Evolutionary conservation across 2,888 invertebrate species (phyloP).

Genomic region (Crossocerus cetratus): DNA sequence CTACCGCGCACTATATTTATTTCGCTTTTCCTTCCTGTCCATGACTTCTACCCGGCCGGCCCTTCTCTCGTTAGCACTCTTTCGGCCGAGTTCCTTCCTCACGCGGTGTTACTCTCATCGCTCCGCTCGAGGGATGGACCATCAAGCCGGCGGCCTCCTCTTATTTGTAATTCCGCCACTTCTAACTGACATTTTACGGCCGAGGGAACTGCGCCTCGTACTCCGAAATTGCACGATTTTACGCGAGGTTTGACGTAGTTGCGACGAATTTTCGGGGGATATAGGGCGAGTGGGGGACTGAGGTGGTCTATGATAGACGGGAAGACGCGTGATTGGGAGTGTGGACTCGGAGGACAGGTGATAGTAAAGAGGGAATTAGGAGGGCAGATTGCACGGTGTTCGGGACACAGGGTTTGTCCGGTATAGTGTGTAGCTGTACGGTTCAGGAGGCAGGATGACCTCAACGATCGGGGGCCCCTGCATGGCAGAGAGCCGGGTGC

Average conservation of each 20-base stretch:
- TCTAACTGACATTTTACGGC: not conserved
- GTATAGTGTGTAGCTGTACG: slow-evolving; percentile 22
- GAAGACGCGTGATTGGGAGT: not conserved
- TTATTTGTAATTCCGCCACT: not conserved
- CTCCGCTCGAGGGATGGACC: not conserved
- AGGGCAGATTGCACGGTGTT: not conserved
- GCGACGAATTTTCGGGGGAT: not conserved
- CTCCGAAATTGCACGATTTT: too few species aligned
- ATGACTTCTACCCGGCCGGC: slow-evolving; percentile 35
- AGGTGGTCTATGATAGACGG: not conserved
- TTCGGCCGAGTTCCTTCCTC: slow-evolving; percentile 7
- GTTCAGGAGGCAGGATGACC: slow-evolving; percentile 42
- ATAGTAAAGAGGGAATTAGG: not conserved
- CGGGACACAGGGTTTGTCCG: slow-evolving; percentile 10
- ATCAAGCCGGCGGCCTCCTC: not conserved
- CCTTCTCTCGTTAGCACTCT: slow-evolving; percentile 9
- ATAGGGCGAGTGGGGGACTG: too few species aligned
- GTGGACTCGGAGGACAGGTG: not conserved
- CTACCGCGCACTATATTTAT: slow-evolving; percentile 74
- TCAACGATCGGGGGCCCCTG: slow-evolving; percentile 45
- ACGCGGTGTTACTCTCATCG: not conserved
- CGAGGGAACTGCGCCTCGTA: too few species aligned
- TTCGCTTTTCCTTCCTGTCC: slow-evolving; percentile 77
- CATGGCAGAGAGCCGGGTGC: slow-evolving; percentile 52
- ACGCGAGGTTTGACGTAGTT: too few species aligned